Conservation (phyloP, 2,888 invertebrate genomes). For the Matsumyia berberina region DNA sequence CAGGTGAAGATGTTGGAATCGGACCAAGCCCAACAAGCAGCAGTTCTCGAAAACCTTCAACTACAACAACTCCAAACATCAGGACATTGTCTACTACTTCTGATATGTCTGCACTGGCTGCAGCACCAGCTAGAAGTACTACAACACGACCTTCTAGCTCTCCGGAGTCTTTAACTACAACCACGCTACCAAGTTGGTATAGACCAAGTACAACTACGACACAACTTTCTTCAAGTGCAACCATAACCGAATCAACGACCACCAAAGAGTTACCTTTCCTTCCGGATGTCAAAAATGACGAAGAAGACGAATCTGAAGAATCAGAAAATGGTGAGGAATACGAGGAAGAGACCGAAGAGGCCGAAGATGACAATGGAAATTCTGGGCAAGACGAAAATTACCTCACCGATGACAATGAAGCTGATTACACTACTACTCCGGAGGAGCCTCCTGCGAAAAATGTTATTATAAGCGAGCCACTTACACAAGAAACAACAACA, state of each 20-base stretch:
- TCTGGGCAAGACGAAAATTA: conserved; percentile 10
- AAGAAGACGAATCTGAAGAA: conserved; percentile 9
- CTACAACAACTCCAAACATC: too few species aligned
- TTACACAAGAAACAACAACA: background rate
- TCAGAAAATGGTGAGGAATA: conserved; percentile 13
- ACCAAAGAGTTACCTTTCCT: conserved; percentile 57
- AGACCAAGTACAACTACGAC: conserved; percentile 7
- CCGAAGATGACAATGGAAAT: conserved; percentile 7
- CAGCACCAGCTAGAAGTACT: background rate
- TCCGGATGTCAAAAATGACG: conserved; percentile 35
- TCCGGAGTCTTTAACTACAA: background rate
- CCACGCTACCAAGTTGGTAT: background rate
- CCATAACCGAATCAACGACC: conserved; percentile 18
- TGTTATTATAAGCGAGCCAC: background rate
- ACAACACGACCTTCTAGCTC: background rate
- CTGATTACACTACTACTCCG: background rate
- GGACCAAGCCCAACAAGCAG: background rate
- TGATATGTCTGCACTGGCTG: too few species aligned
- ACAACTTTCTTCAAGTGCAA: conserved; percentile 35
- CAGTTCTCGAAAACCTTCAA: background rate
- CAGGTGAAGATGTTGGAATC: conserved; percentile 14
- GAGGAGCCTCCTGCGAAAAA: background rate
- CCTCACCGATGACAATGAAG: background rate
- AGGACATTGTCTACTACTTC: too few species aligned
- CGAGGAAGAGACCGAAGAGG: conserved; percentile 7